These are phyloP conservation scores for Brachycybe producta DNA, from an alignment of 2,888 invertebrate species.

Conservation along the genomic window DNA sequence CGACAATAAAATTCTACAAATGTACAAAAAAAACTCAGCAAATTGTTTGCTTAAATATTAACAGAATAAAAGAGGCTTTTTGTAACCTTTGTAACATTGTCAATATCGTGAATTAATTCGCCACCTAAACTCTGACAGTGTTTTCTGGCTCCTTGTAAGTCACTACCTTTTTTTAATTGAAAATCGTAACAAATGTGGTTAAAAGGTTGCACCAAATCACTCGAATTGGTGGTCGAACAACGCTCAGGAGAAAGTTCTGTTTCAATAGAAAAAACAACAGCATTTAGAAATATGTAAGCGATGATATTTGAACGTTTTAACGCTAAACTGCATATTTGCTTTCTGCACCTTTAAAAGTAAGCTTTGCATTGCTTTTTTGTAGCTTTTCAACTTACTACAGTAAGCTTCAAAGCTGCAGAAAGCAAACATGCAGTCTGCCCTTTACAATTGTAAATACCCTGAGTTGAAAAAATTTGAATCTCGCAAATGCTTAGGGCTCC, in stretches of 20 bases:
- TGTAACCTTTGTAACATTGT: slow-evolving; percentile 25
- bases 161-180: slow-evolving; percentile 63
- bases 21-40: not conserved
- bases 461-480: slow-evolving; percentile 81
- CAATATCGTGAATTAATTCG: slow-evolving; percentile 27
- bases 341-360: too few species aligned
- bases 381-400: too few species aligned
- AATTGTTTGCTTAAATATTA: not conserved
- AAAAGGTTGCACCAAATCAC: slow-evolving; percentile 43
- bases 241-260: slow-evolving; percentile 73
- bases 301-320: not conserved
- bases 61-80: not conserved
- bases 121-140: slow-evolving; percentile 48
- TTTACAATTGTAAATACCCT: too few species aligned
- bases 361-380: slow-evolving; percentile 29
- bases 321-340: too few species aligned
- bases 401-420: too few species aligned
- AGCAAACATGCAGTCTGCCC: too few species aligned
- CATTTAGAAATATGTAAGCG: slow-evolving; percentile 1
- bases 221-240: slow-evolving; percentile 38
- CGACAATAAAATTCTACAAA: slow-evolving; percentile 18
- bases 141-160: slow-evolving; percentile 63
- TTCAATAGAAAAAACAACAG: slow-evolving; percentile 25
- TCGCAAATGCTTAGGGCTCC: slow-evolving; percentile 80
- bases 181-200: slow-evolving; percentile 80